A percentile compares a stretch with the other conserved stretches of the same genome.
phyloP scores from a whole-genome alignment of 2,888 invertebrate genomes.

The Drosophila formosana region DNA sequence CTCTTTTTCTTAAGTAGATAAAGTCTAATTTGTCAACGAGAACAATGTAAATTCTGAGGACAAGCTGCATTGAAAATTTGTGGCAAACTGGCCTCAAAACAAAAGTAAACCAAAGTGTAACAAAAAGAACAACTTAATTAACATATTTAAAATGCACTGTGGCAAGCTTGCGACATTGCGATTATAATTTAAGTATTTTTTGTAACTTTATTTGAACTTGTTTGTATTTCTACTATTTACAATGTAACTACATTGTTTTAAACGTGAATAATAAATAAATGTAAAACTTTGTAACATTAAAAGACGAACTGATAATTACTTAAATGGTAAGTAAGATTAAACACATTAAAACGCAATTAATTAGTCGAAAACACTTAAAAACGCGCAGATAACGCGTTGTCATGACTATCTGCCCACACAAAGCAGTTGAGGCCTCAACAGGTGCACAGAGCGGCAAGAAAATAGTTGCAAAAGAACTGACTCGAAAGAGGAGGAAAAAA shows the following conservation, averaged over 20 bases:
- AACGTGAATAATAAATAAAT: conserved; percentile 40
- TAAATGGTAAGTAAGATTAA: not conserved
- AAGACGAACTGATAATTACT: not conserved
- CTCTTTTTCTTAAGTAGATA: conserved; percentile 9
- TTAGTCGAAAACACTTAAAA: not conserved
- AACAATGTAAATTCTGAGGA: conserved; percentile 32
- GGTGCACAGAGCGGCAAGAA: conserved; percentile 50
- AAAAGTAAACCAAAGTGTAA: conserved; percentile 11
- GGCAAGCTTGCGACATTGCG: conserved; percentile 29
- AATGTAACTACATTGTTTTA: conserved; percentile 13
- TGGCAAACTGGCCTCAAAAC: conserved; percentile 7
- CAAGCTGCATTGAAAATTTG: conserved; percentile 19
- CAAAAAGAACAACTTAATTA: conserved; percentile 53
- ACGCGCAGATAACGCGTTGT: not conserved
- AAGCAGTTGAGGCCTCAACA: conserved; percentile 46
- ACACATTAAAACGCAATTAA: not conserved
- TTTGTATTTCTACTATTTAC: conserved; percentile 26
- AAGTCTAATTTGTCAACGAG: conserved; percentile 11
- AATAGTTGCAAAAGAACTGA: conserved; percentile 25
- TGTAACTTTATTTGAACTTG: conserved; percentile 31
- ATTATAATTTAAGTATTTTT: conserved; percentile 30
- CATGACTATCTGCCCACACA: too few relatives aligned
- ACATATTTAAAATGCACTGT: conserved; percentile 56
- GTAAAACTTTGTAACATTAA: conserved; percentile 22
- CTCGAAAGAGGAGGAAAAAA: conserved; percentile 1